Conservation (phyloP, 2,888 invertebrate genomes). For the Meiosimyza decipiens region DNA sequence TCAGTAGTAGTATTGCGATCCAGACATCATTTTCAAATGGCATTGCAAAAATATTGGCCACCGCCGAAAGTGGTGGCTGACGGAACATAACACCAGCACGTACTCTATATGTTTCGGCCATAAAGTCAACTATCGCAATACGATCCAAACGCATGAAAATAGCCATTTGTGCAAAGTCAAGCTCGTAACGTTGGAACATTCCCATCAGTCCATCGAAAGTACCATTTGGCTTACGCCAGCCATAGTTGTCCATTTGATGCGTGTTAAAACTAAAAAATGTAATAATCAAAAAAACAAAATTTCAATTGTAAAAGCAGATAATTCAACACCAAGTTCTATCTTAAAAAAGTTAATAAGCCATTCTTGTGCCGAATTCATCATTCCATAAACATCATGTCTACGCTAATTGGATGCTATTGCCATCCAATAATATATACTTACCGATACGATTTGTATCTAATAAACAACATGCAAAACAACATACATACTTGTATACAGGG, state of each 20-base stretch:
- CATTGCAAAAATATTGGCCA: slow-evolving; percentile 72
- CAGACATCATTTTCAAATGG: slow-evolving; percentile 73
- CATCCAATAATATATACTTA: too few species aligned
- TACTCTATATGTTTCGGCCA: slow-evolving; percentile 69
- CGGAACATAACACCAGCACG: slow-evolving; percentile 73
- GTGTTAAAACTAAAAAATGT: slow-evolving; percentile 60
- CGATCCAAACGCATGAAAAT: slow-evolving; percentile 72
- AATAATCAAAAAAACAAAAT: background rate
- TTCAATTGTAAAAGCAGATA: background rate
- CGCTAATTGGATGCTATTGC: too few species aligned
- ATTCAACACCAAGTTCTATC: background rate
- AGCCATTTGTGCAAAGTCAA: slow-evolving; percentile 70
- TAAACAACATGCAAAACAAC: too few species aligned
- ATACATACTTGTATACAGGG: too few species aligned
- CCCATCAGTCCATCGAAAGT: slow-evolving; percentile 72
- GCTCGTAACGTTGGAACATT: slow-evolving; percentile 69
- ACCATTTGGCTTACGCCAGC: slow-evolving; percentile 70
- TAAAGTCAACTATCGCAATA: slow-evolving; percentile 68
- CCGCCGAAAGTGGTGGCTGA: slow-evolving; percentile 73
- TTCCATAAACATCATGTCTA: too few species aligned
- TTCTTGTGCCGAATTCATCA: too few species aligned
- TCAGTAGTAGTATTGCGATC: slow-evolving; percentile 62
- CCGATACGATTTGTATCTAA: too few species aligned
- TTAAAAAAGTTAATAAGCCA: too few species aligned
- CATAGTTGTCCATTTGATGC: slow-evolving; percentile 68